Conservation (phyloP, 23 tunicate genomes). For the Pegea sp. region DNA sequence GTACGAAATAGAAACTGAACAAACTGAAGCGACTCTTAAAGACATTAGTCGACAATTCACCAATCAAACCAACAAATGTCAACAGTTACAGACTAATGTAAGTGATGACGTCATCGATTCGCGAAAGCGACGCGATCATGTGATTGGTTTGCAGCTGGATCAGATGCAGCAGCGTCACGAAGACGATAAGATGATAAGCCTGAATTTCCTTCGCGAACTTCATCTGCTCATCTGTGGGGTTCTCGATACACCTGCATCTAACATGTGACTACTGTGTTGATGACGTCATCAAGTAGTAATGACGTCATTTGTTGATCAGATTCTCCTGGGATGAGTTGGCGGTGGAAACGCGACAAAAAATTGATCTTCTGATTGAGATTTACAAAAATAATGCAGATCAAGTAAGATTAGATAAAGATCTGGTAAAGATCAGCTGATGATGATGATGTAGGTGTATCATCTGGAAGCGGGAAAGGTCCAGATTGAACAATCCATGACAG, state of each 20-base stretch:
- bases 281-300: no score
- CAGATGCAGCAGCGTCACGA: constrained; percentile 29
- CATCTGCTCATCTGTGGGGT: constrained; percentile 49
- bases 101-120: constrained; percentile 1
- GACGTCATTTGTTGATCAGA: no score
- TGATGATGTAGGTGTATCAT: constrained; percentile 12
- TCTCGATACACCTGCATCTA: no score
- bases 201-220: constrained; percentile 41
- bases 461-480: constrained; percentile 30
- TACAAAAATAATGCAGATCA: no score
- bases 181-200: constrained; percentile 30
- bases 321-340: no score
- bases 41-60: constrained; percentile 31
- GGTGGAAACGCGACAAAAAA: no score
- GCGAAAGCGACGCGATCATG: no score
- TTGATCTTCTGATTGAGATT: no score
- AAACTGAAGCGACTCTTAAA: constrained; percentile 20
- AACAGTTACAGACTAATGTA: constrained; percentile 48
- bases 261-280: no score
- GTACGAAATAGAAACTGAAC: constrained; percentile 35
- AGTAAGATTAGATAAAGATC: no score
- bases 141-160: constrained; percentile 12
- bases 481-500: constrained; percentile 42
- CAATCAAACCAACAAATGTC: constrained; percentile 41
- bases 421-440: no score